Conservation (phyloP, 2,797 vertebrate species). For the Tapera naevia region DNA sequence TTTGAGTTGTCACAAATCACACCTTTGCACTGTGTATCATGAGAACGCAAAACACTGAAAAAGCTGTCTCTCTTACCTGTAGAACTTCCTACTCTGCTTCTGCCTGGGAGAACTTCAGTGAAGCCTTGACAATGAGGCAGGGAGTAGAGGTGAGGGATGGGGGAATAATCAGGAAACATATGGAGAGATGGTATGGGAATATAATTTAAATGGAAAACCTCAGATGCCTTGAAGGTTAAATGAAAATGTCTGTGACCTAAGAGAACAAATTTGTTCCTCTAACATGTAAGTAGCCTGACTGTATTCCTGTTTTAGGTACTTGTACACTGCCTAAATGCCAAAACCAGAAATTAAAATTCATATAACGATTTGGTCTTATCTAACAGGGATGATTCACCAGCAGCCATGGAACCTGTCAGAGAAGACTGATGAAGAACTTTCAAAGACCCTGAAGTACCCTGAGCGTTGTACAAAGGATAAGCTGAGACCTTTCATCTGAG, state of each 20-base stretch:
- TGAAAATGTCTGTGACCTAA: neutral
- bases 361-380: conserved; percentile 21
- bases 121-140: neutral
- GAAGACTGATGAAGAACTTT: conserved; percentile 55
- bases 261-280: neutral
- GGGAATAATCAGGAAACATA: neutral
- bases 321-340: conserved; percentile 24
- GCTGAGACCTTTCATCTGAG: conserved; percentile 44
- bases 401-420: conserved; percentile 9
- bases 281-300: neutral
- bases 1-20: neutral
- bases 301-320: neutral
- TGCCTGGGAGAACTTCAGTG: neutral
- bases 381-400: conserved; percentile 45
- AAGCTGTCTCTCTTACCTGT: neutral
- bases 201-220: neutral
- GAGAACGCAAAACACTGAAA: neutral
- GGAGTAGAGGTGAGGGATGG: neutral
- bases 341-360: conserved; percentile 49
- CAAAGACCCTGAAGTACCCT: conserved; percentile 8
- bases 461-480: conserved; percentile 16
- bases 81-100: neutral
- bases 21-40: neutral
- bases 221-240: neutral
- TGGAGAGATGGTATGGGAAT: neutral